Evolutionary conservation across 1,140 invertebrate genomes (phyloP), one percentile per base, ranked within the genome.

Genomic region (Lepidostoma basale): DNA sequence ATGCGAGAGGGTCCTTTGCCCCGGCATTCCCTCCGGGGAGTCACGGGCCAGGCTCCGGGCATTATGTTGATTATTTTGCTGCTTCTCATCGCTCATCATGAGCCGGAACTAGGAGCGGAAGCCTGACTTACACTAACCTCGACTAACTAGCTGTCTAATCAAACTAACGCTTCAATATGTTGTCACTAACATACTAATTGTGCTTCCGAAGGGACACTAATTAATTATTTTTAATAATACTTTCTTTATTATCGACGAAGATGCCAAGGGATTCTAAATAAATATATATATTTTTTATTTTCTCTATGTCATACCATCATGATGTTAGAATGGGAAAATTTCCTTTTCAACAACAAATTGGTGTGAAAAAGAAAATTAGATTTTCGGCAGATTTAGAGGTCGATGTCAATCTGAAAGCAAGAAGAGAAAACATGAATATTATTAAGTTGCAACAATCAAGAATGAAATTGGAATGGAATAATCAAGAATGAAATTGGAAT

Each of bases 41-140:
- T 70, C 69, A 5, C 62, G 59, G n/a, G 20, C 9, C 16, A 45
- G 16, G 26, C 40, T 44, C n/a, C 30, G 22, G 25, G 28, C 26
- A 18, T 67, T 70, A 36, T 62, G 64, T 12, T 49, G 58, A 52
- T 68, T 72, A 36, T 68, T 72, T 10, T 67, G 70, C 62, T 66
- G 45, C 70, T 30, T 66, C 45, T 72, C 70, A 72, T 72, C 70
- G 67, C 70, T 72, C 70, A 72, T 72, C 49, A 69, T 72, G 69
- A 42, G 39, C 4, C 2, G 22, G 56, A 14, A 23, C 26, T 6
- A 3, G 22, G 56, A 14, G 25, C 26, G 8, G 23, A 42, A 42
- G 42, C 56, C 2, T 8, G 18, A 45, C n/a, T 20, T n/a, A 45
- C 10, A 8, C n/a, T 8, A 59, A 59, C 22, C 25, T 42, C 36